These are phyloP conservation scores for Hypsibius dujardini DNA, from an alignment of 1,140 invertebrate genomes.

Conservation along the genomic window DNA sequence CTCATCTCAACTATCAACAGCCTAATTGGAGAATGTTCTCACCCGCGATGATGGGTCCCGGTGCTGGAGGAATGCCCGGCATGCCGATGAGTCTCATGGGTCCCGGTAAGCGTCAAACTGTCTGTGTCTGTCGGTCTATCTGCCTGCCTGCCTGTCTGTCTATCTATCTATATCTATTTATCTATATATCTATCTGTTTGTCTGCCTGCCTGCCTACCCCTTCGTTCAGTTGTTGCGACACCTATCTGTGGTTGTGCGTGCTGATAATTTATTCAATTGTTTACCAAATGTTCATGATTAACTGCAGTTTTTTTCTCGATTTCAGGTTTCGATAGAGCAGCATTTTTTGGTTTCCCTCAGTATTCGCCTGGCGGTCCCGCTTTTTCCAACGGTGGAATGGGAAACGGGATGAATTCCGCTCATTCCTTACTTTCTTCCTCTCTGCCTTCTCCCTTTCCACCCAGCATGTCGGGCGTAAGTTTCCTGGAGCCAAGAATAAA, in stretches of 20 bases:
- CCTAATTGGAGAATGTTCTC: conserved; percentile 15
- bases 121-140: neutral
- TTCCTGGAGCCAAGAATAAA: neutral
- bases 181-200: no score
- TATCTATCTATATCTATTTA: no score
- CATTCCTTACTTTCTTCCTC: neutral
- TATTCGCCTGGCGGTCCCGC: no score
- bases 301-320: neutral
- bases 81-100: neutral
- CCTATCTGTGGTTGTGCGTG: no score
- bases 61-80: neutral
- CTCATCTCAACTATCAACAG: neutral
- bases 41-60: neutral
- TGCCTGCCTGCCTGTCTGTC: no score
- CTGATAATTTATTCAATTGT: no score
- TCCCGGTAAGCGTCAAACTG: neutral
- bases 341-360: conserved; percentile 6
- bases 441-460: neutral
- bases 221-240: no score
- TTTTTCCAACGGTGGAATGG: neutral
- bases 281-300: no score
- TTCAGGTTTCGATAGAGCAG: conserved; percentile 1
- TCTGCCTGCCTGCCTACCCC: no score
- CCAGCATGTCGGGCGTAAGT: neutral
- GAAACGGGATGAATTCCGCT: neutral